phyloP scores from a whole-genome alignment of 2,888 invertebrate species.

The Cistogaster globosa region DNA sequence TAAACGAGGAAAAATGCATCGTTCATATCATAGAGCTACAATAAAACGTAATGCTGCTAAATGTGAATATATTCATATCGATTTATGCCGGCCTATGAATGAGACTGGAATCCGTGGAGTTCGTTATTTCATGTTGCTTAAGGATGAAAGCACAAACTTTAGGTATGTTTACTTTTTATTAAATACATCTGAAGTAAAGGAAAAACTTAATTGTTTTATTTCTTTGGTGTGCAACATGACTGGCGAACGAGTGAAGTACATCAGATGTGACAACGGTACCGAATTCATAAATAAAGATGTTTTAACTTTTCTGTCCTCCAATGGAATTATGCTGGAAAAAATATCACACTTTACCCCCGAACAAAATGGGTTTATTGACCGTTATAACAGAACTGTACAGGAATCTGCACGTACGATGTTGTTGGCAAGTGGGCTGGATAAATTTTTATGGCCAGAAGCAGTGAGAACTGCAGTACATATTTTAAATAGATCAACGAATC shows the following conservation, averaged over 20 bases:
- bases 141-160: conserved; percentile 67
- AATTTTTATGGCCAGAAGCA: conserved; percentile 80
- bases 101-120: conserved; percentile 51
- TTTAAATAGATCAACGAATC: conserved; percentile 73
- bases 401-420: conserved; percentile 65
- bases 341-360: conserved; percentile 59
- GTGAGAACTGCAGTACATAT: conserved; percentile 77
- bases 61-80: conserved; percentile 63
- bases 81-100: conserved; percentile 64
- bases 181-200: conserved; percentile 47
- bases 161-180: conserved; percentile 53
- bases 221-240: conserved; percentile 47
- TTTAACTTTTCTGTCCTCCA: background rate
- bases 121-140: conserved; percentile 69
- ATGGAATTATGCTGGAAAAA: conserved; percentile 48
- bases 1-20: conserved; percentile 50
- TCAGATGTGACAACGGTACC: conserved; percentile 36
- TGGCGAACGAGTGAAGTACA: conserved; percentile 47
- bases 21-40: conserved; percentile 28
- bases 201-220: conserved; percentile 45
- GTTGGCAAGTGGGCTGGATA: conserved; percentile 66
- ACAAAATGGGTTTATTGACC: conserved; percentile 46
- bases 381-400: conserved; percentile 51
- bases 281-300: conserved; percentile 53
- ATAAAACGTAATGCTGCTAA: conserved; percentile 30